Evolutionary conservation across 2,797 vertebrate species (phyloP).

Genomic region (Acipenser transmontanus): DNA sequence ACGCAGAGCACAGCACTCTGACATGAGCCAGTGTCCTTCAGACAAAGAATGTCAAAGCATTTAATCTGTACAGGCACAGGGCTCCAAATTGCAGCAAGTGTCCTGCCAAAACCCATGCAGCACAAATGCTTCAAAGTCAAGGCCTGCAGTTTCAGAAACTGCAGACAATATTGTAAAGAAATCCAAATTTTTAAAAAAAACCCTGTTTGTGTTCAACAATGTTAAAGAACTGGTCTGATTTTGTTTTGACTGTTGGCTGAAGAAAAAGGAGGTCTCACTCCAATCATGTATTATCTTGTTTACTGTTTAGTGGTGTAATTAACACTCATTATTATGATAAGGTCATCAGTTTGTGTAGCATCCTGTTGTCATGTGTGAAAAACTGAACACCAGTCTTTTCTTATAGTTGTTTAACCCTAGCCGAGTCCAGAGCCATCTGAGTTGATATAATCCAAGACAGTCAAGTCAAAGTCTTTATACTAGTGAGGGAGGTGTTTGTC

Average conservation of each 20-base stretch:
- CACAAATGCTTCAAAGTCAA: background rate
- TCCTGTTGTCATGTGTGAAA: slow-evolving; percentile 29
- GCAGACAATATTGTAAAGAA: background rate
- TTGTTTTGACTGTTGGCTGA: background rate
- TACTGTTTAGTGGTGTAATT: slow-evolving; percentile 37
- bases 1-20: slow-evolving; percentile 57
- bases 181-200: background rate
- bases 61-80: slow-evolving; percentile 43
- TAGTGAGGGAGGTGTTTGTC: too few species aligned
- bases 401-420: too few species aligned
- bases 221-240: too few species aligned
- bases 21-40: slow-evolving; percentile 68
- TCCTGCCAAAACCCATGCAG: slow-evolving; percentile 1
- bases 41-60: slow-evolving; percentile 62
- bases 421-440: too few species aligned
- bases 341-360: slow-evolving; percentile 34
- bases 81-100: slow-evolving; percentile 28
- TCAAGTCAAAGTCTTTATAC: too few species aligned
- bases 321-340: slow-evolving; percentile 39
- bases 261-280: slow-evolving; percentile 36
- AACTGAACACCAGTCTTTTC: slow-evolving; percentile 15
- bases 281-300: slow-evolving; percentile 39
- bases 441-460: too few species aligned
- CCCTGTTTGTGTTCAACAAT: too few species aligned
- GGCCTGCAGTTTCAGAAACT: background rate